These are phyloP conservation scores for Etheostoma perlongum DNA, from an alignment of 2,797 vertebrate genomes.

Conservation along the genomic window DNA sequence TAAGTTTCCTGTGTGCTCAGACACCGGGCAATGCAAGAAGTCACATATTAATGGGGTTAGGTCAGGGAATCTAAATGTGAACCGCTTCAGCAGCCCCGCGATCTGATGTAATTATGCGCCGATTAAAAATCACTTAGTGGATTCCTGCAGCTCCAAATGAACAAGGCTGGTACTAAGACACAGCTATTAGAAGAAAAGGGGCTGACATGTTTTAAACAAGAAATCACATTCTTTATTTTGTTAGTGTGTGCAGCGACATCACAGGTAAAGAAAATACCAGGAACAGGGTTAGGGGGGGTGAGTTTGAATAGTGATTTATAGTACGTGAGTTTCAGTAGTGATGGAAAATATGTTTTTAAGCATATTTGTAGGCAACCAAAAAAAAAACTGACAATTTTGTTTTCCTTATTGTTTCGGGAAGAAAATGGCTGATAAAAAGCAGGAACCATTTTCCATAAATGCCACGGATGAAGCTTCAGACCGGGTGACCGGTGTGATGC, in stretches of 20 bases:
- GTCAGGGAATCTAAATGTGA: conserved; percentile 34
- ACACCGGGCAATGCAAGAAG: conserved; percentile 8
- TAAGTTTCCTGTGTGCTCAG: conserved; percentile 7
- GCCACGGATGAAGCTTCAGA: conserved; percentile 60
- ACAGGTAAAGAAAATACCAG: conserved; percentile 1
- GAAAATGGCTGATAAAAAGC: conserved; percentile 30
- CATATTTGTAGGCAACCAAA: conserved; percentile 10
- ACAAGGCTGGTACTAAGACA: conserved; percentile 17
- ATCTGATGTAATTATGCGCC: conserved; percentile 44
- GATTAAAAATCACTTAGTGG: conserved; percentile 52
- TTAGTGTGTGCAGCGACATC: neutral
- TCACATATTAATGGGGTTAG: conserved; percentile 27
- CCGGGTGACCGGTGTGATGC: conserved; percentile 42
- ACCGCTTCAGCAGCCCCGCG: conserved; percentile 12
- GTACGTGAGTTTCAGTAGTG: neutral
- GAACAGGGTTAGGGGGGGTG: no score
- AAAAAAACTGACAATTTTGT: conserved; percentile 19
- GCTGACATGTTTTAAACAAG: neutral
- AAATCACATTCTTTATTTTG: conserved; percentile 16
- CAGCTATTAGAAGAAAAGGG: conserved; percentile 1
- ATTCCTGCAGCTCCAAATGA: conserved; percentile 44
- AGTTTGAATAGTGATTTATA: conserved; percentile 8
- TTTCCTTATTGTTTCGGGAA: conserved; percentile 19
- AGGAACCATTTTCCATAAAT: conserved; percentile 29
- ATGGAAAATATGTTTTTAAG: conserved; percentile 16